Base-by-base conservation (phyloP, 2,888 invertebrate genomes). In the Acronicta psi region DNA sequence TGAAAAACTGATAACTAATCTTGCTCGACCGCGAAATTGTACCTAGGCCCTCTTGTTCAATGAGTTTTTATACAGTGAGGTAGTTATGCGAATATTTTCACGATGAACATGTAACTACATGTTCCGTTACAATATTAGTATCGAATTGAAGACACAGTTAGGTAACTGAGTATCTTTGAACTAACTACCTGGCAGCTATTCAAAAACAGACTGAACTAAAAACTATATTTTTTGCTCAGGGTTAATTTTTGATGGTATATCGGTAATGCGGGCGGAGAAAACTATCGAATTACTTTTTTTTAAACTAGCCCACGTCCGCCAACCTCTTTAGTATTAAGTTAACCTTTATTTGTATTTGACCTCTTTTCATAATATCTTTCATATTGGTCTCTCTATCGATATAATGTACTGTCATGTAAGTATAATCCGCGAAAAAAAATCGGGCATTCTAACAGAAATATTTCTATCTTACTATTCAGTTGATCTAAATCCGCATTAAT, bases 101-200 rank as follows among this genome's bases (percentile, higher is more conserved):
- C 2, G 46, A 34, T 36, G 47, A 44, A 53, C 14, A 17, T 47
- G 25, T 51, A 23, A 8, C 29, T n/a, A 34, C n/a, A 34, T 41
- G 37, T 25, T 34, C 36, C 8, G 10, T 8, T 29, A 25, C 45
- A 38, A 37, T 18, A 43, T 43, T 50, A 55, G 36, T 36, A 69
- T 70, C 36, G 50, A 13, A 54, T 51, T 14, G 56, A 29, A 40
- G 34, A 46, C 41, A 11, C 45, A 25, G 25, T 29, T 29, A 9
- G 62, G 69, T 62, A 18, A 64, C 36, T 42, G 18, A 44, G 37
- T 18, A 41, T 64, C 9, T 43, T 20, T 16, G 67, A 38, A 45
- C 65, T 64, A 70, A 64, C 70, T 65, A 70, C 46, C 65, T 66
- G 65, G 65, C 65, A 66, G 16, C 36, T 37, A 46, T 66, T 66